phyloP scores from a whole-genome alignment of 1,140 invertebrate genomes.

The Chymomyza costata region DNA sequence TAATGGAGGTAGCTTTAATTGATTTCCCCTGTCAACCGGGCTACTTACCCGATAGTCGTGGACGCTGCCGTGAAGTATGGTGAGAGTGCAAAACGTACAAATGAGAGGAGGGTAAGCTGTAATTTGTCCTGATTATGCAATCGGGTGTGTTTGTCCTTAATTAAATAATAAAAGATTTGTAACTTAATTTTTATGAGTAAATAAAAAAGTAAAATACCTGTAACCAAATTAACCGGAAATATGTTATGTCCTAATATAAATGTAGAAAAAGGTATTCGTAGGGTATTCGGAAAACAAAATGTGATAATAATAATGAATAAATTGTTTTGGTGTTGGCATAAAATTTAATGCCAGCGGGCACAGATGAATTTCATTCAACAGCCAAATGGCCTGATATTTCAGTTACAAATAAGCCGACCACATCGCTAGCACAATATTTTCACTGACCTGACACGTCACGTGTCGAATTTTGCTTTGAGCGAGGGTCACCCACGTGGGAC shows the following conservation, averaged over 20 bases:
- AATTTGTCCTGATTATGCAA: neutral
- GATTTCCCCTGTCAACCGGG: slow-evolving; percentile 71
- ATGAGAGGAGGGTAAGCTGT: neutral
- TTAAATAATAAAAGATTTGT: slow-evolving; percentile 6
- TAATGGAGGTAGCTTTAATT: slow-evolving; percentile 66
- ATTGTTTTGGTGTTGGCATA: too few species aligned
- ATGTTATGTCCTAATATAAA: too few species aligned
- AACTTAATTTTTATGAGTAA: too few species aligned
- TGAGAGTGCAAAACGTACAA: slow-evolving; percentile 5
- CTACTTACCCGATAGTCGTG: slow-evolving; percentile 61
- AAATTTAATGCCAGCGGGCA: too few species aligned
- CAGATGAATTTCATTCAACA: too few species aligned
- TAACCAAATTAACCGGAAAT: too few species aligned
- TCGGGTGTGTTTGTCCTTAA: too few species aligned
- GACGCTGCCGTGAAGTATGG: slow-evolving; percentile 69
- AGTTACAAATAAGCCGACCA: too few species aligned
- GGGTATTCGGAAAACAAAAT: neutral
- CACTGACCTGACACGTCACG: slow-evolving; percentile 31
- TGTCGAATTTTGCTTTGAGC: too few species aligned
- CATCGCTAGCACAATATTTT: slow-evolving; percentile 32
- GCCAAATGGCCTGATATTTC: too few species aligned
- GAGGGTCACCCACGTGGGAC: neutral
- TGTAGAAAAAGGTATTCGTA: neutral
- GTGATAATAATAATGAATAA: slow-evolving; percentile 12
- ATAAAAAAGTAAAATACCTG: too few species aligned